Conservation (phyloP, 2,113 vertebrate genomes). For the Peromyscus polionotus region DNA sequence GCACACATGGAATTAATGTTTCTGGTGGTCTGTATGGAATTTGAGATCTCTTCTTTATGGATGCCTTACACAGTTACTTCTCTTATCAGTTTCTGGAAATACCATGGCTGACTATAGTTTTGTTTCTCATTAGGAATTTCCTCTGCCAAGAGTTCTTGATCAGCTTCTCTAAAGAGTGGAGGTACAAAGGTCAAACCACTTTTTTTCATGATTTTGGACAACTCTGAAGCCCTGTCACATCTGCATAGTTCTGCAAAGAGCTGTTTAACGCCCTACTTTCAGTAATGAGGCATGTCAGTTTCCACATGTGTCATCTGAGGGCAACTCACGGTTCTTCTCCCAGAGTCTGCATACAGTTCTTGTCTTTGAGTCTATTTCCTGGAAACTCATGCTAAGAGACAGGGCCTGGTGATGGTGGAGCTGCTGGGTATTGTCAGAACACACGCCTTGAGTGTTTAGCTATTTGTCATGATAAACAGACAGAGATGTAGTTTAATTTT, state of each 20-base stretch:
- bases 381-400: not conserved
- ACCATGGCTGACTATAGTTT: not conserved
- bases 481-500: not conserved
- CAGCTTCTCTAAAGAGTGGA: not conserved
- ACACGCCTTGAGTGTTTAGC: not conserved
- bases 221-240: not conserved
- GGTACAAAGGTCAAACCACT: not conserved
- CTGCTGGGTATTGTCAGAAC: not conserved
- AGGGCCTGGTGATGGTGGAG: not conserved
- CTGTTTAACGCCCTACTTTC: not conserved
- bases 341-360: not conserved
- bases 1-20: not conserved
- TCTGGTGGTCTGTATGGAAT: not conserved
- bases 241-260: not conserved
- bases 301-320: not conserved
- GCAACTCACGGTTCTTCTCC: not conserved
- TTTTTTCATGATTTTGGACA: not conserved
- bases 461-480: not conserved
- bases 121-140: not conserved
- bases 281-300: not conserved
- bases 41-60: not conserved
- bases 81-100: not conserved
- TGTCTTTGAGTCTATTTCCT: not conserved
- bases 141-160: not conserved
- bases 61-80: not conserved